Base-by-base conservation (phyloP, 2,888 invertebrate species). In the Lathronympha strigana region DNA sequence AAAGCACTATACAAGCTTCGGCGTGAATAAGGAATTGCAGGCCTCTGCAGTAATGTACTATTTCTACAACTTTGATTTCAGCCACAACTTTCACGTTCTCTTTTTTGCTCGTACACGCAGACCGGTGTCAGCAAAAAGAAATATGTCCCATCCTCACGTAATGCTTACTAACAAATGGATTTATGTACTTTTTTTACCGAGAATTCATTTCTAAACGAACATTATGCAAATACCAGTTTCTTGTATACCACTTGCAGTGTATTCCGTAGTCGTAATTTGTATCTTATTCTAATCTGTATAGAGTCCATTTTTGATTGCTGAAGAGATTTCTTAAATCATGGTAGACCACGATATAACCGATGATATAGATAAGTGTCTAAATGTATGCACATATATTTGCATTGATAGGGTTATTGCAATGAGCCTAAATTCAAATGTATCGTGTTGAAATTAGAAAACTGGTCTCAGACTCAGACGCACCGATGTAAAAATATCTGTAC, bases 341-440 rank as follows among this genome's bases (percentile, higher is more conserved):
- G 19, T n/a, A 57, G 17, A 57, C 28, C 21, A 53, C 21, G 23
- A 57, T 28, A 54, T 49, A 15, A 50, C 31, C 36, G 45, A 17
- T 33, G 43, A 64, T 53, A 43, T 36, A 45, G 25, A 53, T 53
- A 25, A n/a, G 53, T 25, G 31, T 36, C n/a, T 49, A 15, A 63
- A 53, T 47, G 25, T 58, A 62, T 63, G 63, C 58, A 33, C 51
- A 45, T 63, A 57, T 15, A 38, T 63, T 63, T 49, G 36, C 54
- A 53, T 67, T 45, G 36, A 19, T 57, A n/a, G 43, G 21, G 36
- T 47, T 45, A 38, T 53, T 54, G 63, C 49, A 47, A 31, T 23
- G 43, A 19, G 36, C 43, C 63, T 57, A 57, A 57, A 57, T 63
- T 57, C 21, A 40, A 57, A 63, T 57, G 31, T 50, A 31, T 43